Evolutionary conservation across 2,888 invertebrate species (phyloP), one percentile per base, ranked within the genome.

Genomic region (Dusona sp.): DNA sequence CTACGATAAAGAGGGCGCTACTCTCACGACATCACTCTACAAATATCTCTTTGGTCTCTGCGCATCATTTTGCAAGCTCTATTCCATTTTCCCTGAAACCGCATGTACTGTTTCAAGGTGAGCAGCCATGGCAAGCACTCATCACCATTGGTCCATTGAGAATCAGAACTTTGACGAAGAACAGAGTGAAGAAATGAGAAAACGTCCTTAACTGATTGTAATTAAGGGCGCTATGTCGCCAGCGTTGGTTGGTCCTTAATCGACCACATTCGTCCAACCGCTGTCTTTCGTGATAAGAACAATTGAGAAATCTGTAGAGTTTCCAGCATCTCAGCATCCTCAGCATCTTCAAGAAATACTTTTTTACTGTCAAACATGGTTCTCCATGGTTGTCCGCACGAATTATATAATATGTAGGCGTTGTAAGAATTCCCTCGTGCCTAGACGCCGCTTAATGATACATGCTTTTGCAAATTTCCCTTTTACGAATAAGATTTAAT

Each of bases 81-180:
- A 51, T 67, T 22, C 51, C 38, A 13, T 57, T 68, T 57, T 38
- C 38, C 79, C 38, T 13, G 79, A 11, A 33, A n/a, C 79, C 70
- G 36, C 51, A 42, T 70, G 42, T 36, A 42, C 29, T 29, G 65
- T 78, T 78, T 75, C 72, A 83, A 79, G 79, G 68, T 83, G 74
- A 65, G 33, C 54, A 65, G 65, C 42, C 29, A 19, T 45, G 68
- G 57, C 61, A 29, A 51, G 38, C 38, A n/a, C 45, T 72, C 51
- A 33, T 45, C 48, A 51, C n/a, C 33, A 72, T 48, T 6, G 72
- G n/a, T n/a, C 51, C 25, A 4, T 57, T 57, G 73, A 74, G 38
- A 57, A 38, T 22, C 68, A 36, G 25, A 81, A 81, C 22, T 73
- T 81, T 74, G 67, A 70, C 57, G 38, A 54, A 48, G 54, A 19